Percentiles rank a stretch among this genome's conserved stretches.
Evolutionary conservation across 2,888 invertebrate species (phyloP).

Genomic region (Macrophya annulata): DNA sequence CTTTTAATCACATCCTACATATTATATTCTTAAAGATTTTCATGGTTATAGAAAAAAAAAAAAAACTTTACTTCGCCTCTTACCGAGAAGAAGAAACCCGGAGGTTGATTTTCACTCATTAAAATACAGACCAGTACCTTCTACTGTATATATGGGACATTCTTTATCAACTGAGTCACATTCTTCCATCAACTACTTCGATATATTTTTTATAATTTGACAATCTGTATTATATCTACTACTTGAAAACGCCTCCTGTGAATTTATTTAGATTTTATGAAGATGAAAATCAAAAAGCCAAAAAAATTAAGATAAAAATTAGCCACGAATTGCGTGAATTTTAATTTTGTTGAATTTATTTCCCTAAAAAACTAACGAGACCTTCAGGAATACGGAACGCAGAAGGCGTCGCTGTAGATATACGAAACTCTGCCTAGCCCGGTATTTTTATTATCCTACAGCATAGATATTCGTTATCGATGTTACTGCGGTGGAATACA

Average conservation of each 20-base stretch:
- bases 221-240: too few relatives aligned
- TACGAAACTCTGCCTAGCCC: neutral
- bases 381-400: neutral
- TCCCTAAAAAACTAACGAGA: neutral
- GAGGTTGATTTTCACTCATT: neutral
- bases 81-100: neutral
- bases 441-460: conserved; percentile 16
- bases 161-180: neutral
- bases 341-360: neutral
- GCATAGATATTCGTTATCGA: conserved; percentile 31
- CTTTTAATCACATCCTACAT: too few relatives aligned
- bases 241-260: too few relatives aligned
- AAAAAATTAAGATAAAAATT: neutral
- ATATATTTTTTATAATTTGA: too few relatives aligned
- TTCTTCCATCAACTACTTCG: too few relatives aligned
- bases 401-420: neutral
- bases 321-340: neutral
- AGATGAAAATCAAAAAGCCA: too few relatives aligned
- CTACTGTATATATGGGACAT: neutral
- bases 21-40: neutral
- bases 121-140: neutral
- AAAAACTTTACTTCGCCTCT: neutral
- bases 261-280: too few relatives aligned
- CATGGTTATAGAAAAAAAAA: neutral
- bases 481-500: conserved; percentile 20